Evolutionary conservation across 2,888 invertebrate genomes (phyloP).

Genomic region (Melinaea menophilus): DNA sequence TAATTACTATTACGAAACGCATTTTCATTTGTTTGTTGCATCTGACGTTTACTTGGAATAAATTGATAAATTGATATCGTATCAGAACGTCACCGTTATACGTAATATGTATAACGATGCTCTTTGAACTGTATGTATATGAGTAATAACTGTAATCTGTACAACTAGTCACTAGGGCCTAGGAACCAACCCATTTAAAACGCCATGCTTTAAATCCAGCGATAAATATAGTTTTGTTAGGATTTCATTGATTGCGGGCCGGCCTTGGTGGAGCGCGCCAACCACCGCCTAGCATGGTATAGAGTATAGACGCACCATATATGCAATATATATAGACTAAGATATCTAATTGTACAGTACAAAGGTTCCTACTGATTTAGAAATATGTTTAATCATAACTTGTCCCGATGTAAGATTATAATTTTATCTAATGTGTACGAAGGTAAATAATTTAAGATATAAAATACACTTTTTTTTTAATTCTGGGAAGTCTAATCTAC

Average conservation of each 20-base stretch:
- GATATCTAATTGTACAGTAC: constrained; percentile 3
- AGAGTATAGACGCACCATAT: neutral
- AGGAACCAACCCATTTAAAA: too few relatives aligned
- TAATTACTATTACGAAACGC: constrained; percentile 14
- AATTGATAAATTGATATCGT: neutral
- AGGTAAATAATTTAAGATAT: neutral
- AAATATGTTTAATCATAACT: neutral
- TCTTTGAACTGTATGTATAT: too few relatives aligned
- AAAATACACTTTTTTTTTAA: too few relatives aligned
- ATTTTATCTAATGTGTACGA: neutral
- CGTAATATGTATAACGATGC: too few relatives aligned
- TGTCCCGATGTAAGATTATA: neutral
- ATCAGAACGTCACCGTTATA: too few relatives aligned
- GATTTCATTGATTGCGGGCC: constrained; percentile 21
- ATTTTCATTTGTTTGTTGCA: neutral
- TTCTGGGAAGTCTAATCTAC: too few relatives aligned
- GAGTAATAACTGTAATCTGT: too few relatives aligned
- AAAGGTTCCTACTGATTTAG: neutral
- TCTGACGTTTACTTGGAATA: neutral
- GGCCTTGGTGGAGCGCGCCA: constrained; percentile 16
- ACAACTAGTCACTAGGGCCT: too few relatives aligned
- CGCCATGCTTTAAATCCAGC: neutral
- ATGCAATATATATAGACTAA: neutral
- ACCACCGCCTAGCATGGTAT: constrained; percentile 2
- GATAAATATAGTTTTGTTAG: constrained; percentile 23